A percentile compares a stretch with the other conserved stretches of the same genome.
phyloP scores from a whole-genome alignment of 2,797 vertebrate species.

The Taeniopygia guttata region DNA sequence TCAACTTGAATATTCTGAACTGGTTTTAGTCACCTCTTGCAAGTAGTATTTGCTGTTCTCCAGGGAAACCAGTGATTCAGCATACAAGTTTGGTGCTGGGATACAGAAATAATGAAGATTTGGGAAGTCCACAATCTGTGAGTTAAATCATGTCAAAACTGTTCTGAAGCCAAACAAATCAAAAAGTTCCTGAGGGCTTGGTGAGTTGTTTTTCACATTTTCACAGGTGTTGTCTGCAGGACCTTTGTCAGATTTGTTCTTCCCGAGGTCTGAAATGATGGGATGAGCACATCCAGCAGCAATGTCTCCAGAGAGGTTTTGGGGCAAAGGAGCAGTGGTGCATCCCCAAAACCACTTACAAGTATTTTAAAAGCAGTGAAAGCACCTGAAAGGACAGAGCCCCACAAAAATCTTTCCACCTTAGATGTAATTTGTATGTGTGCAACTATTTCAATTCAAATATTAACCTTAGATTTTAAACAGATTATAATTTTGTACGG shows the following conservation, averaged over 20 bases:
- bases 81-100: background rate
- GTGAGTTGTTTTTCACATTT: accelerated
- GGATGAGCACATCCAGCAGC: background rate
- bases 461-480: background rate
- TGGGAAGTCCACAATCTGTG: accelerated
- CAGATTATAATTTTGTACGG: background rate
- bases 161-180: background rate
- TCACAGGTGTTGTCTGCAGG: background rate
- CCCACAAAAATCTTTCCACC: background rate
- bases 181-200: background rate
- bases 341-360: background rate
- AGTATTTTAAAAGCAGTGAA: background rate
- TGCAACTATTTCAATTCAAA: background rate
- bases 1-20: background rate
- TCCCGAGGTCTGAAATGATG: background rate
- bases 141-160: background rate
- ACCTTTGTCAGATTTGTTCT: background rate
- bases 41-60: background rate
- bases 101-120: background rate
- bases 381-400: background rate
- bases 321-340: background rate
- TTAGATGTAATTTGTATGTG: background rate
- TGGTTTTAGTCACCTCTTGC: background rate
- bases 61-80: background rate
- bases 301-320: background rate